Percentiles rank a stretch among this genome's conserved stretches.
Evolutionary conservation across 30 jellyfish, hydroid and myxozoan genomes (phyloP).

Genomic region (Cassiopea andromeda): DNA sequence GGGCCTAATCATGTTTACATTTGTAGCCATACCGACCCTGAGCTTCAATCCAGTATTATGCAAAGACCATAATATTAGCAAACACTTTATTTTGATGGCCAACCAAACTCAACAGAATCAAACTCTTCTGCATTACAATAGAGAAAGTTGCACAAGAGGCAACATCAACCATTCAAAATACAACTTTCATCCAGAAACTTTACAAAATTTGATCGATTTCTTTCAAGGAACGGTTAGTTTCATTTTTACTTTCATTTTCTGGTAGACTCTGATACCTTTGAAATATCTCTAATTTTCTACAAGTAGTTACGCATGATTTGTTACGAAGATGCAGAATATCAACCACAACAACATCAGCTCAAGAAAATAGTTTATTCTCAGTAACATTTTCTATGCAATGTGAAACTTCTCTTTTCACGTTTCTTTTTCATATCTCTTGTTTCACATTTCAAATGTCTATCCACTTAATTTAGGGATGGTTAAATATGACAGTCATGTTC

Average conservation of each 20-base stretch:
- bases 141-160: slow-evolving; percentile 8
- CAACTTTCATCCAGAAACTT: slow-evolving; percentile 1
- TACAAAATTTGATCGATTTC: slow-evolving; percentile 62
- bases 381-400: not conserved
- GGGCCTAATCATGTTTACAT: slow-evolving; percentile 34
- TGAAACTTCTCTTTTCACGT: too few relatives aligned
- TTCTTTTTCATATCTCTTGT: not conserved
- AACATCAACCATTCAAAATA: not conserved
- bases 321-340: too few relatives aligned
- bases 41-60: slow-evolving; percentile 32
- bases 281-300: too few relatives aligned
- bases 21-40: slow-evolving; percentile 50
- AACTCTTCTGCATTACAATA: slow-evolving; percentile 17
- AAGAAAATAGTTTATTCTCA: not conserved
- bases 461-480: slow-evolving; percentile 60
- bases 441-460: not conserved
- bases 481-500: slow-evolving; percentile 60
- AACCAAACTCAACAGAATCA: slow-evolving; percentile 26
- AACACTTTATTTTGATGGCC: slow-evolving; percentile 5
- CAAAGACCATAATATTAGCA: slow-evolving; percentile 37
- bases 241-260: not conserved
- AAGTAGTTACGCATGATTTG: too few relatives aligned
- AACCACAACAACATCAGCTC: not conserved
- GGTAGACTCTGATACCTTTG: too few relatives aligned
- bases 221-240: slow-evolving; percentile 80